Evolutionary conservation across 2,888 invertebrate genomes (phyloP), one percentile per base, ranked within the genome.

Genomic region (Hydraecia micacea): DNA sequence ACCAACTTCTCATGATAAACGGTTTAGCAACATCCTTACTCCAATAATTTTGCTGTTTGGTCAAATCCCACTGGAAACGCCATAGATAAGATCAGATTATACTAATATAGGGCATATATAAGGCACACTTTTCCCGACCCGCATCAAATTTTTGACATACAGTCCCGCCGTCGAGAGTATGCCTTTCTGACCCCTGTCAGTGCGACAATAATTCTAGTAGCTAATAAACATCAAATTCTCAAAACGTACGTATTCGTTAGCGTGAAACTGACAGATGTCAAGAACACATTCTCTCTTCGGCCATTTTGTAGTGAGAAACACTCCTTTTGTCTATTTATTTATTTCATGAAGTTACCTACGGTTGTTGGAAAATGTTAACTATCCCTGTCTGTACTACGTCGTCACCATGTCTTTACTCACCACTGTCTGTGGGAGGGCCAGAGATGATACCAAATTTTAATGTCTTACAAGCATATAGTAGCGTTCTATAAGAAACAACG

Each of bases 401-500:
- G 15, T 70, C 52, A 62, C 60, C 39, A 25, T 32, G 7, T 69
- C 67, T 46, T 60, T 15, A 39, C 28, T 67, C 71, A n/a, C 21
- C 21, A n/a, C 15, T 62, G 21, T 15, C 42, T 5, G 66, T 73
- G 55, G 77, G 69, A 46, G 52, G 15, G 15, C 11, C 46, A 2
- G 21, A 55, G 65, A 66, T 32, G 6, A 65, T 32, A 49, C 13
- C 13, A 8, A 28, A 3, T 39, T 55, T 49, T 15, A 66, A 77
- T 8, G 46, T 32, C 28, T 49, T 18, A 36, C 46, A 72, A 49
- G 32, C 18, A 63, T 15, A 76, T 46, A 15, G 25, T 46, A 69
- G 21, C 9, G 21, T 70, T 28, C 15, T 46, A 25, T 79, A 58
- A 13, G 60, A 77, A 81, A n/a, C 73, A 81, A 81, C 81, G 69